Percentiles rank a stretch among this genome's conserved stretches.
Evolutionary conservation across 1,140 invertebrate genomes (phyloP).

Genomic region (Oryzaephilus surinamensis): DNA sequence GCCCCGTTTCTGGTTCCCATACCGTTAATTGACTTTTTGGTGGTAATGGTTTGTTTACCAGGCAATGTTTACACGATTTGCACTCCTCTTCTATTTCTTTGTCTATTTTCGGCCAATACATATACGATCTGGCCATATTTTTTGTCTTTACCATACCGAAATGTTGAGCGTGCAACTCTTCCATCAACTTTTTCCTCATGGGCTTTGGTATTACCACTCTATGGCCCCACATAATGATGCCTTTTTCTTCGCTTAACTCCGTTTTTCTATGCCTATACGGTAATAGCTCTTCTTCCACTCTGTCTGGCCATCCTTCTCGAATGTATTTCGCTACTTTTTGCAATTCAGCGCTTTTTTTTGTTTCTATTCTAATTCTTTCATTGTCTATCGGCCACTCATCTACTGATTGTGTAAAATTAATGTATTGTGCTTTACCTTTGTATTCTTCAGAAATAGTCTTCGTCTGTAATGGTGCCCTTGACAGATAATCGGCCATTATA

Average conservation of each 20-base stretch:
- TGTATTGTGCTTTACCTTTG: neutral
- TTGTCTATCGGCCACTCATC: too few species aligned
- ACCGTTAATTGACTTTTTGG: constrained; percentile 13
- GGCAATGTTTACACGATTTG: neutral
- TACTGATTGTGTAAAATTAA: too few species aligned
- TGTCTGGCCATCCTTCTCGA: neutral
- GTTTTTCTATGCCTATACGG: constrained; percentile 2
- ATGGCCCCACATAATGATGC: constrained; percentile 1
- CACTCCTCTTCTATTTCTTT: constrained; percentile 30
- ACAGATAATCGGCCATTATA: constrained; percentile 10
- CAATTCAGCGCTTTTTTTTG: constrained; percentile 1
- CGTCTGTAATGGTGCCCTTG: neutral
- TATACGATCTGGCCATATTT: constrained; percentile 31
- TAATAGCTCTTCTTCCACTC: neutral
- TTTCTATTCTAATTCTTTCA: neutral
- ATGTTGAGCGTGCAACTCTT: constrained; percentile 36
- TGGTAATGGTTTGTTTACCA: constrained; percentile 14
- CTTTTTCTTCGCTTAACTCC: neutral
- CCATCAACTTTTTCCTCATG: constrained; percentile 23
- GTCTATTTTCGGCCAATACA: constrained; percentile 33
- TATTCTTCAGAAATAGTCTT: neutral
- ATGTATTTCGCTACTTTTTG: neutral
- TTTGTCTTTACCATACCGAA: constrained; percentile 41
- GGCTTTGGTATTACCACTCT: constrained; percentile 24
- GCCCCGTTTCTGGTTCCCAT: constrained; percentile 31